A percentile compares a stretch with the other conserved stretches of the same genome.
phyloP scores from a whole-genome alignment of 2,797 vertebrate species.

The Melanotaenia pygmaea region DNA sequence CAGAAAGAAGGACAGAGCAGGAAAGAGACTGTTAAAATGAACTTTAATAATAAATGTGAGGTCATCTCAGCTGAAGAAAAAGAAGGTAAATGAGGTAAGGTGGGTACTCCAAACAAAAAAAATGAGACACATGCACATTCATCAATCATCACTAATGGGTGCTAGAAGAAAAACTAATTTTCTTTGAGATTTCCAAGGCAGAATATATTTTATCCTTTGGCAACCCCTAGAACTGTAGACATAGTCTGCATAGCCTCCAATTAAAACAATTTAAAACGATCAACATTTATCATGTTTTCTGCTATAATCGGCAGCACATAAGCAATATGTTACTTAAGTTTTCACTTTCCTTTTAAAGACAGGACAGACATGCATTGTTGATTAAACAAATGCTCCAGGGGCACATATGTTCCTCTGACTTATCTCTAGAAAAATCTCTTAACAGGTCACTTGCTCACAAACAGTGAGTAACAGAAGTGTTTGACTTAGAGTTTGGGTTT shows the following conservation, averaged over 20 bases:
- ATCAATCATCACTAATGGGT: constrained; percentile 14
- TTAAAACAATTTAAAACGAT: not conserved
- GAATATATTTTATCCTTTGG: not conserved
- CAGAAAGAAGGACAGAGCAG: constrained; percentile 43
- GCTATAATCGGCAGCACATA: not conserved
- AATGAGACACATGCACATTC: constrained; percentile 24
- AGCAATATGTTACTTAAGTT: constrained; percentile 10
- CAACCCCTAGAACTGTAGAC: not conserved
- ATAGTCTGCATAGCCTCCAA: not conserved
- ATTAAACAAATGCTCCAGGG: constrained; percentile 13
- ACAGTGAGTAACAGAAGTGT: constrained; percentile 33
- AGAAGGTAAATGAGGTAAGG: not conserved
- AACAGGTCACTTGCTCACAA: constrained; percentile 22
- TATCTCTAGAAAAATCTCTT: constrained; percentile 29
- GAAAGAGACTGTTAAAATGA: constrained; percentile 67
- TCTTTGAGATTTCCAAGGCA: constrained; percentile 4
- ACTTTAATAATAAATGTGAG: constrained; percentile 38
- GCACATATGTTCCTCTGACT: constrained; percentile 11
- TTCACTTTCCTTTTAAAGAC: constrained; percentile 4
- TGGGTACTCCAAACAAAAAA: constrained; percentile 51
- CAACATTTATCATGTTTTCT: not conserved
- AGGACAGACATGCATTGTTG: constrained; percentile 13
- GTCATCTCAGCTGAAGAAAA: constrained; percentile 56
- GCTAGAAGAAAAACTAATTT: constrained; percentile 6
- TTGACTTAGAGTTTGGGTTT: constrained; percentile 39